Percentiles rank a stretch among this genome's conserved stretches.
Conservation (phyloP, 2,113 vertebrate species). For the Archilochus colubris region DNA sequence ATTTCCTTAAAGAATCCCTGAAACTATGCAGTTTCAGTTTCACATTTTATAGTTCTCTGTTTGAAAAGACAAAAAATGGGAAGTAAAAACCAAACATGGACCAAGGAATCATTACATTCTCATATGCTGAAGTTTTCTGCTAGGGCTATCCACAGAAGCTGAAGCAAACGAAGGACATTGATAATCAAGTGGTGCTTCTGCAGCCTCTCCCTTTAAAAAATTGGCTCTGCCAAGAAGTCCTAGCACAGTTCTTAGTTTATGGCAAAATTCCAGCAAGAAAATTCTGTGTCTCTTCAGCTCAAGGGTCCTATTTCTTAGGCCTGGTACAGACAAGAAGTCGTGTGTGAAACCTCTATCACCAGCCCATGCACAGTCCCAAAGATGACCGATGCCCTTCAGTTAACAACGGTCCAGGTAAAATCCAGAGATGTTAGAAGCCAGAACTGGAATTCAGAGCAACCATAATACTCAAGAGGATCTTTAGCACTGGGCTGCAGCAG, state of each 20-base stretch:
- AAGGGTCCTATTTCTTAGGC: background rate
- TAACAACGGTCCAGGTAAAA: background rate
- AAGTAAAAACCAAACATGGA: background rate
- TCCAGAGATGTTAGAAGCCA: background rate
- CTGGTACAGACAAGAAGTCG: background rate
- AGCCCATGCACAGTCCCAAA: background rate
- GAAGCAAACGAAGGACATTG: background rate
- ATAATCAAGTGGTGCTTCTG: background rate
- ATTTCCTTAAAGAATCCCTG: constrained; percentile 14
- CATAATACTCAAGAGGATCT: background rate
- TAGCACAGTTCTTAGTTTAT: background rate
- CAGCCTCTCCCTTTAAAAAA: background rate
- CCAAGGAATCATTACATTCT: background rate
- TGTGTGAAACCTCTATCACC: background rate
- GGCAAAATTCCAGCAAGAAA: background rate
- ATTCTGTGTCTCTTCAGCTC: background rate
- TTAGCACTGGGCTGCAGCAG: background rate
- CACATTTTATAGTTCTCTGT: background rate
- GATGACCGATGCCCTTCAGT: background rate
- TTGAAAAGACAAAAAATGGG: constrained; percentile 6
- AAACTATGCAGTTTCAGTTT: constrained; percentile 56
- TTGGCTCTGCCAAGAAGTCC: background rate
- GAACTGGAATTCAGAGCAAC: background rate
- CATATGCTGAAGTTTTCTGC: background rate
- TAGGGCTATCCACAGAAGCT: background rate